Evolutionary conservation across 1,140 invertebrate species (phyloP).

Genomic region (Neodiprion lecontei): DNA sequence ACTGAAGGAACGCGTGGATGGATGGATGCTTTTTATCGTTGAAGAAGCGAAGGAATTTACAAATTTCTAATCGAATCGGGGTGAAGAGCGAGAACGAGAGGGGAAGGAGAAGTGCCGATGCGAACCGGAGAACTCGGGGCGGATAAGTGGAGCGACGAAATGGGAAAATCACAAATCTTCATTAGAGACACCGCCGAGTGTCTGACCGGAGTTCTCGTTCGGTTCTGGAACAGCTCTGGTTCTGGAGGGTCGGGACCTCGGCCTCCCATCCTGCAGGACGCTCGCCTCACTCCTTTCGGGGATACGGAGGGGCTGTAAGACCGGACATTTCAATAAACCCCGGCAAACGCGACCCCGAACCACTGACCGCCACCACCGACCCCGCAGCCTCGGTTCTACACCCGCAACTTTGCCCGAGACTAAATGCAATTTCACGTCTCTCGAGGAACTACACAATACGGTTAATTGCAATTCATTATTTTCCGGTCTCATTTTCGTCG

Average conservation of each 20-base stretch:
- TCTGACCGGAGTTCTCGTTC: neutral
- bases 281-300: slow-evolving; percentile 3
- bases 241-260: neutral
- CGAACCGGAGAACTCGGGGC: neutral
- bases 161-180: slow-evolving; percentile 48
- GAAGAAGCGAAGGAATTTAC: neutral
- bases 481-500: neutral
- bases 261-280: no score
- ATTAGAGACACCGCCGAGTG: slow-evolving; percentile 47
- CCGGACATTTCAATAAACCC: slow-evolving; percentile 62
- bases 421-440: neutral
- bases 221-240: neutral
- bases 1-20: neutral
- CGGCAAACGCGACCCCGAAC: slow-evolving; percentile 50
- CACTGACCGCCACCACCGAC: slow-evolving; percentile 50
- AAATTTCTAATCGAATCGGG: neutral
- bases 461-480: neutral
- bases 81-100: neutral
- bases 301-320: slow-evolving; percentile 44
- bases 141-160: slow-evolving; percentile 4
- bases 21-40: neutral
- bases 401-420: slow-evolving; percentile 36
- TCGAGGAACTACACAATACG: neutral
- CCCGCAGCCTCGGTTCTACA: slow-evolving; percentile 46
- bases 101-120: neutral